phyloP scores from a whole-genome alignment of 2,113 vertebrate species.

The Perognathus longimembris region DNA sequence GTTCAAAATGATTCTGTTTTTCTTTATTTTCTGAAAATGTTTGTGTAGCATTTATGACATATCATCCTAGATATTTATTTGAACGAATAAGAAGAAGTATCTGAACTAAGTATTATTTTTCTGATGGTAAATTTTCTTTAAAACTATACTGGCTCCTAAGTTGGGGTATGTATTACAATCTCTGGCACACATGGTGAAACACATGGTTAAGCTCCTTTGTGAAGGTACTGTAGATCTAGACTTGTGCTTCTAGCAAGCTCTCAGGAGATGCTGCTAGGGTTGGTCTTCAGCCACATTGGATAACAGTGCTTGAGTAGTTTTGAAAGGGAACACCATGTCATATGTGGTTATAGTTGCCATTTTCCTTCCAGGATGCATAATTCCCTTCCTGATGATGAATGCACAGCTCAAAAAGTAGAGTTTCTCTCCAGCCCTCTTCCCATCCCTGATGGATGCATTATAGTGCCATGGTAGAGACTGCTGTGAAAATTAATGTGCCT shows the following conservation, averaged over 20 bases:
- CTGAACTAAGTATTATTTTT: neutral
- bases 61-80: neutral
- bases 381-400: neutral
- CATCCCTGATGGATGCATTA: neutral
- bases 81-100: neutral
- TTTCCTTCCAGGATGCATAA: neutral
- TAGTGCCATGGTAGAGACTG: neutral
- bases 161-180: neutral
- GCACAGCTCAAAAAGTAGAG: neutral
- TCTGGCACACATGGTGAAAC: neutral
- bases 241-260: neutral
- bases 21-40: slow-evolving; percentile 19
- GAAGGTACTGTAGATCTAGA: neutral
- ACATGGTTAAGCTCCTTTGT: neutral
- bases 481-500: neutral
- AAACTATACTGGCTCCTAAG: neutral
- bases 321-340: neutral
- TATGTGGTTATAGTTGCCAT: neutral
- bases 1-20: neutral
- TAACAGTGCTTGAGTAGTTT: neutral
- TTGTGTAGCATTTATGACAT: neutral
- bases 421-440: neutral
- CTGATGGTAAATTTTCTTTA: neutral
- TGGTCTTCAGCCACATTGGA: neutral
- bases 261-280: neutral